Base-by-base conservation (phyloP, 1,140 invertebrate species). In the Hyposmocoma kahamanoa region DNA sequence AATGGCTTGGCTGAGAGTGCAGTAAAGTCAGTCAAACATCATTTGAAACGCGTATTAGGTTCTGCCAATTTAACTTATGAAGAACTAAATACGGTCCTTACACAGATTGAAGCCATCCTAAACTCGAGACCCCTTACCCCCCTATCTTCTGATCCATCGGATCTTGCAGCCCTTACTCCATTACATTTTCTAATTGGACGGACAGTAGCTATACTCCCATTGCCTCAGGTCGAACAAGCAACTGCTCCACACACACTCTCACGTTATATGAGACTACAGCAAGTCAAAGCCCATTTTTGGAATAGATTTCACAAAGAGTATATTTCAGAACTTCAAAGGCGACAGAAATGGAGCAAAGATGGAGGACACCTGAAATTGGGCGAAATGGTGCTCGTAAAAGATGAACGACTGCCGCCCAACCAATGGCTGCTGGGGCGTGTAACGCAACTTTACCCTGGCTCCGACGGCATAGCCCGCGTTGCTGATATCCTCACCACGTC, bases 381-480 rank as follows among this genome's bases (percentile, higher is more conserved):
- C 20, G 44, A 42, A 20, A 21, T 59, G n/a, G 56, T 59, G 3
- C 15, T 59, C 10, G 43, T 59, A 2, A 28, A 44, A 6, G 42
- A 54, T 28, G 22, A 22, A 24, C 56, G 58, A 39, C 13, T 50
- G 18, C 60, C 67, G n/a, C 64, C 60, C 18, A 20, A 57, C 17
- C 48, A 58, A 21, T 82, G 79, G 75, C 34, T 38, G 3, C 19
- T 80, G 20, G 75, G 53, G 10, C 39, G 64, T 10, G 56, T 80
- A 1, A 44, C 56, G 19, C 45, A 67, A 38, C 47, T 62, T 10
- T 46, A 59, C 47, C 57, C 56, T 9, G 69, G 71, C 6, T 9
- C 32, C 13, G 76, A 81, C 49, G 61, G 62, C 10, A 38, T 65
- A 26, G 62, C 75, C 1, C 38, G 77, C 42, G 61, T 63, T 19